Percentiles rank a stretch among this genome's conserved stretches.
Conservation (phyloP, 2,113 vertebrate species). For the Jacana jacana region DNA sequence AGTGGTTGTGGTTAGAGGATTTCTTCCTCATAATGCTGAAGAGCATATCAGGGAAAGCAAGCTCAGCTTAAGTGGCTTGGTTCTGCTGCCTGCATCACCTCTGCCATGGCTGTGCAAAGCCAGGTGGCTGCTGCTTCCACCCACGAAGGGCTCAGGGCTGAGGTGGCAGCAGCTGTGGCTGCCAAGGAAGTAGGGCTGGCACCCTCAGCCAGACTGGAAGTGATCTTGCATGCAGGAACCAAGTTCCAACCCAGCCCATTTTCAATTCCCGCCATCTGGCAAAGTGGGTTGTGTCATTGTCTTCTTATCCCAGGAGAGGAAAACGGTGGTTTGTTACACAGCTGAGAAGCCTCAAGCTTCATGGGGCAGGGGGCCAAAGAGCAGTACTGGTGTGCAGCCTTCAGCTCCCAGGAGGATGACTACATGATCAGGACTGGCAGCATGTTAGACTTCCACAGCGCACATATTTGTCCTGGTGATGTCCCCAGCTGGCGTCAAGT, state of each 20-base stretch:
- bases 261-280: not conserved
- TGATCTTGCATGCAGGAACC: not conserved
- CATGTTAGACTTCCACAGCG: not conserved
- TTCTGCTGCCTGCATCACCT: not conserved
- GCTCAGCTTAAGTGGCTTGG: not conserved
- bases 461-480: rapidly evolving
- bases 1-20: not conserved
- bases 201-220: not conserved
- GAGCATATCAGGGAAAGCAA: not conserved
- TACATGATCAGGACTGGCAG: not conserved
- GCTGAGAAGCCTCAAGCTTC: not conserved
- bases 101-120: not conserved
- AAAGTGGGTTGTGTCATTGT: not conserved
- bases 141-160: not conserved
- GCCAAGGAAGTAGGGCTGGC: not conserved
- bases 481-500: rapidly evolving
- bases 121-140: not conserved
- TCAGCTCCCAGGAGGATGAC: rapidly evolving
- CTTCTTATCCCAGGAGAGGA: not conserved
- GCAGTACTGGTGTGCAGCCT: not conserved
- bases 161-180: not conserved
- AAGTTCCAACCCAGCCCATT: not conserved
- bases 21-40: not conserved
- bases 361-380: not conserved
- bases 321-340: not conserved